These are phyloP conservation scores for Sebastes ruberrimus DNA, from an alignment of 2,797 vertebrate genomes.

Conservation along the genomic window DNA sequence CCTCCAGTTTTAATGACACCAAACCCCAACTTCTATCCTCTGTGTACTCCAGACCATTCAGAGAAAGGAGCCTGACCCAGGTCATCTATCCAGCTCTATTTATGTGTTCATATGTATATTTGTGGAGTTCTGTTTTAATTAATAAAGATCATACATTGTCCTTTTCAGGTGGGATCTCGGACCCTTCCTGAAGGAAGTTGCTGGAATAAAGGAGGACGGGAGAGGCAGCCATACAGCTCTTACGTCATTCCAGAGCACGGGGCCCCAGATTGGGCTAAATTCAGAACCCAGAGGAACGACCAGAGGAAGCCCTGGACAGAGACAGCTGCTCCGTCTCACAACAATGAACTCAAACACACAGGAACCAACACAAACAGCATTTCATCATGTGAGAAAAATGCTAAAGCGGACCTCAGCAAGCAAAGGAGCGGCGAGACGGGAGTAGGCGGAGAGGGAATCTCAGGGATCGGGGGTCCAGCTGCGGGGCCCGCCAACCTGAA, in stretches of 20 bases:
- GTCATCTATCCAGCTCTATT: constrained; percentile 35
- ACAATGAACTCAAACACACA: constrained; percentile 61
- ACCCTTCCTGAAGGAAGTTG: constrained; percentile 86
- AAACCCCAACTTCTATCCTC: constrained; percentile 80
- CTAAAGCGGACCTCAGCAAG: constrained; percentile 68
- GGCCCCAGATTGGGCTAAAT: constrained; percentile 69
- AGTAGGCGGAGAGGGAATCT: constrained; percentile 43
- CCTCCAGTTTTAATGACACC: constrained; percentile 92
- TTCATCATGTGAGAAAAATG: constrained; percentile 33
- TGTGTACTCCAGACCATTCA: constrained; percentile 80
- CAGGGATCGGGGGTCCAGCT: constrained; percentile 66
- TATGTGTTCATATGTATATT: background rate
- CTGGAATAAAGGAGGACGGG: constrained; percentile 83
- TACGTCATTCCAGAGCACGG: constrained; percentile 80
- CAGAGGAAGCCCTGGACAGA: constrained; percentile 73
- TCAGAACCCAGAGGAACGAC: constrained; percentile 63
- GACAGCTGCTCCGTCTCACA: constrained; percentile 37
- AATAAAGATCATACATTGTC: background rate
- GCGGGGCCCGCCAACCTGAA: constrained; percentile 3
- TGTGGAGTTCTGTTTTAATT: background rate
- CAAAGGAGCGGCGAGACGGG: constrained; percentile 18
- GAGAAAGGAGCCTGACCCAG: constrained; percentile 95
- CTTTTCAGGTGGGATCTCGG: constrained; percentile 81
- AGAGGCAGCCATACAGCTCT: constrained; percentile 69
- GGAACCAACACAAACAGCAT: constrained; percentile 65